Evolutionary conservation across 2,113 vertebrate genomes (phyloP).

Genomic region (Semicossyphus pulcher): DNA sequence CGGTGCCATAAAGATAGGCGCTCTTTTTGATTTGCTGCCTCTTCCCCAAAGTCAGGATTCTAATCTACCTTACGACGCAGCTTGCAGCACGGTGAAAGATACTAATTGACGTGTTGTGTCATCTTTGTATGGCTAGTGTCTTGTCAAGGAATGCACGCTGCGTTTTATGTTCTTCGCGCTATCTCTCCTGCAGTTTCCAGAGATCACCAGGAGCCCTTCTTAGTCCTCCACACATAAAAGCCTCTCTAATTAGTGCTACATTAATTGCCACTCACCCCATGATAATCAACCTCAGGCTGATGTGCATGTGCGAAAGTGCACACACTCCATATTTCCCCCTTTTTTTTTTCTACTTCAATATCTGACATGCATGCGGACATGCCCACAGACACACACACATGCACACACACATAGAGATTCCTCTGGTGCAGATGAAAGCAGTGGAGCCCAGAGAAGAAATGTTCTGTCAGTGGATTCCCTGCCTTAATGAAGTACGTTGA

Average conservation of each 20-base stretch:
- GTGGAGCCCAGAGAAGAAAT: slow-evolving; percentile 44
- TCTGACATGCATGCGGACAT: slow-evolving; percentile 24
- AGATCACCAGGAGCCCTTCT: slow-evolving; percentile 66
- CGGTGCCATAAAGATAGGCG: slow-evolving; percentile 48
- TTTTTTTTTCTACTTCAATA: slow-evolving; percentile 27
- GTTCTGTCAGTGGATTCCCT: slow-evolving; percentile 54
- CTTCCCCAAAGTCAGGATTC: slow-evolving; percentile 15
- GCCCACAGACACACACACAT: slow-evolving; percentile 15
- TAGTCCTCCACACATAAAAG: slow-evolving; percentile 68
- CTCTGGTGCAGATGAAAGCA: slow-evolving; percentile 63
- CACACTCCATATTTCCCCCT: not conserved
- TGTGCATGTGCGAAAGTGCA: slow-evolving; percentile 3
- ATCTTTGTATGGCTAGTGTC: slow-evolving; percentile 52
- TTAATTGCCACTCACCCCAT: slow-evolving; percentile 74
- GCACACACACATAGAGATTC: slow-evolving; percentile 17
- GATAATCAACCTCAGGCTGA: slow-evolving; percentile 66
- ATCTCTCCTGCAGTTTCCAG: slow-evolving; percentile 57
- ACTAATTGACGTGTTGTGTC: slow-evolving; percentile 74
- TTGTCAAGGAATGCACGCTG: slow-evolving; percentile 40
- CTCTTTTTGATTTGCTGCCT: slow-evolving; percentile 55
- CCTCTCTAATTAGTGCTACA: slow-evolving; percentile 74
- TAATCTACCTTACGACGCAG: slow-evolving; percentile 36
- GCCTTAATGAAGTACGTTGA: slow-evolving; percentile 68
- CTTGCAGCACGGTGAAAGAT: slow-evolving; percentile 17
- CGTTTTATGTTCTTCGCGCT: slow-evolving; percentile 56